Evolutionary conservation across 2,113 vertebrate genomes (phyloP), one percentile per base, ranked within the genome.

Genomic region (Anhinga rufa): DNA sequence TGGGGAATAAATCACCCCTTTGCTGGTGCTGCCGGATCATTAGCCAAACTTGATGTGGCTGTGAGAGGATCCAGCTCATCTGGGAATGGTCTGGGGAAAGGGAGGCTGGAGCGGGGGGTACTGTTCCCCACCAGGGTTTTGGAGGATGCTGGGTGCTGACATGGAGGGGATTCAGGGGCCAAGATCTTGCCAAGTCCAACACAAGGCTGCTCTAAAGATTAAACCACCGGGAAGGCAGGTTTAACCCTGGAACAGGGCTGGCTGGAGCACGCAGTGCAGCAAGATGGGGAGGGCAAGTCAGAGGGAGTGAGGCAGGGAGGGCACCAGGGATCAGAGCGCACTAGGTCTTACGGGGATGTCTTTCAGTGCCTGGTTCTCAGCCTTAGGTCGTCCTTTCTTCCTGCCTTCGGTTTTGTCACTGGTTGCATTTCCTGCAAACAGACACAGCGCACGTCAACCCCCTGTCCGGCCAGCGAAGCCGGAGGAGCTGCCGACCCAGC

Each of bases 331-430:
- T 26, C 76, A 86, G 81, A 78, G 58, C 3, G 4, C 6, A 9
- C 3, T 12, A 29, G 71, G 58, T 90, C 99, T 99, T 98, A 99
- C 99, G 6, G 99, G 99, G 96, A 99, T 99, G 95, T 98, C 99
- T 96, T 99, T 98, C 89, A 99, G 98, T 3, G 99, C 99, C 95
- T 99, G 99, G 97, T 98, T 98, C 94, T 99, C 99, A 2, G 98
- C 98, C 97, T 99, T 99, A 38, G 99, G 99, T 84, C 98, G 98
- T 94, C 99, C 99, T 98, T 99, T 99, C 97, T 99, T 99, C 98
- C 98, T 99, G 82, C 98, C 98, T 97, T 99, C 99, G 1, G 97
- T 97, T 97, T 98, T 98, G 93, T 99, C 98, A 68, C 97, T 98
- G 97, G 98, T 98, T 90, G 98, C 95, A 88, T 98, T 97, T 98